These are phyloP conservation scores for Petrolisthes cinctipes DNA, from an alignment of 2,888 invertebrate species.

Conservation along the genomic window DNA sequence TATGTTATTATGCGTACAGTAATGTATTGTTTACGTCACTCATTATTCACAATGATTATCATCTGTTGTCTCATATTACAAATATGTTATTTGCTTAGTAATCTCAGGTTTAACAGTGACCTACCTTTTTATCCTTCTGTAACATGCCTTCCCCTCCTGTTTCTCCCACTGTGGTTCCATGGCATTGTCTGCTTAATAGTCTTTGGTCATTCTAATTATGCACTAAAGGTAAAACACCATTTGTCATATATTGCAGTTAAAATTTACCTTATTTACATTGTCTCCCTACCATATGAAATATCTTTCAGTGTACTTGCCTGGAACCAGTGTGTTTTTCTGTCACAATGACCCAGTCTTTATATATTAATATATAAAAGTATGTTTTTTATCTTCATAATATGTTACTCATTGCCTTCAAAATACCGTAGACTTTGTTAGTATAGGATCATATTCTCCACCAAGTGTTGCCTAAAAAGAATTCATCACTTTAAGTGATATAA, in stretches of 20 bases:
- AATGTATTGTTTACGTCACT: too few species aligned
- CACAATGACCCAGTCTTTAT: not conserved
- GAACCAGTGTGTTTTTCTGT: not conserved
- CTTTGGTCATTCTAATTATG: too few species aligned
- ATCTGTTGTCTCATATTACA: not conserved
- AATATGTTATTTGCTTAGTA: not conserved
- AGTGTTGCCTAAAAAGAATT: conserved; percentile 4
- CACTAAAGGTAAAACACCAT: too few species aligned
- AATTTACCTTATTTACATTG: too few species aligned
- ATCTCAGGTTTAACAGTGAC: too few species aligned
- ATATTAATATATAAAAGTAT: not conserved
- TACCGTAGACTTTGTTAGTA: not conserved
- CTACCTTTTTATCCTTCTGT: not conserved
- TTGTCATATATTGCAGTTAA: too few species aligned
- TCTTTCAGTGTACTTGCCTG: too few species aligned
- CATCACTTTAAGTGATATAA: not conserved
- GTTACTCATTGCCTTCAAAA: not conserved
- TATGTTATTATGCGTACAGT: too few species aligned
- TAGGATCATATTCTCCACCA: not conserved
- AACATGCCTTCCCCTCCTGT: conserved; percentile 1
- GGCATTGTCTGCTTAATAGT: not conserved
- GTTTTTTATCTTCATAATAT: not conserved
- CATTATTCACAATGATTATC: too few species aligned
- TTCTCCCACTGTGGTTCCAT: not conserved
- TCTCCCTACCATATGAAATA: too few species aligned